These are phyloP conservation scores for Villa cingulata DNA, from an alignment of 2,888 invertebrate species.

Conservation along the genomic window DNA sequence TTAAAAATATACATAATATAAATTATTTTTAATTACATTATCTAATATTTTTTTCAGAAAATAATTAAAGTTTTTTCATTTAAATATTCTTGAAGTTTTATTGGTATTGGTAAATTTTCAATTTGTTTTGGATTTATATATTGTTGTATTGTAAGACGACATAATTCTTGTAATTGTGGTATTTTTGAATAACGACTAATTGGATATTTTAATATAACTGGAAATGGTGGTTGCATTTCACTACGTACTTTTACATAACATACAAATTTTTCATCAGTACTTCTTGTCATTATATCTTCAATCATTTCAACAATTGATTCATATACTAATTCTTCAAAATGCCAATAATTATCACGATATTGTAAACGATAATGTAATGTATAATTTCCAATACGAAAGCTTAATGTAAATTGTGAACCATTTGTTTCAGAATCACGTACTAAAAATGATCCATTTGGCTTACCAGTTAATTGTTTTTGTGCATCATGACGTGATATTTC, in stretches of 20 bases:
- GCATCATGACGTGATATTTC: slow-evolving; percentile 58
- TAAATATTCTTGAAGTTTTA: slow-evolving; percentile 42
- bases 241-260: slow-evolving; percentile 56
- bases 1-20: no score
- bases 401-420: slow-evolving; percentile 55
- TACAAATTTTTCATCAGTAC: slow-evolving; percentile 50
- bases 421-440: slow-evolving; percentile 65
- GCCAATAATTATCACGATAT: slow-evolving; percentile 42
- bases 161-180: slow-evolving; percentile 56
- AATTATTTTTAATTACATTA: no score
- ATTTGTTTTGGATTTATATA: slow-evolving; percentile 53
- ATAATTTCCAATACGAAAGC: slow-evolving; percentile 54
- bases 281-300: slow-evolving; percentile 56
- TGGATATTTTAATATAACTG: slow-evolving; percentile 59
- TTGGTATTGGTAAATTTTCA: slow-evolving; percentile 51
- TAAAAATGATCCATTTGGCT: slow-evolving; percentile 62
- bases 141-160: slow-evolving; percentile 58
- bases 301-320: slow-evolving; percentile 56
- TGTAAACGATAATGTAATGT: slow-evolving; percentile 64
- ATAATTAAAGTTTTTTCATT: slow-evolving; percentile 24
- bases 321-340: slow-evolving; percentile 31
- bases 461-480: slow-evolving; percentile 50
- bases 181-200: slow-evolving; percentile 60
- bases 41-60: slow-evolving; percentile 1
- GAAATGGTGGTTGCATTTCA: slow-evolving; percentile 53